These are phyloP conservation scores for Patagioenas fasciata DNA, from an alignment of 2,113 vertebrate species.

Conservation along the genomic window DNA sequence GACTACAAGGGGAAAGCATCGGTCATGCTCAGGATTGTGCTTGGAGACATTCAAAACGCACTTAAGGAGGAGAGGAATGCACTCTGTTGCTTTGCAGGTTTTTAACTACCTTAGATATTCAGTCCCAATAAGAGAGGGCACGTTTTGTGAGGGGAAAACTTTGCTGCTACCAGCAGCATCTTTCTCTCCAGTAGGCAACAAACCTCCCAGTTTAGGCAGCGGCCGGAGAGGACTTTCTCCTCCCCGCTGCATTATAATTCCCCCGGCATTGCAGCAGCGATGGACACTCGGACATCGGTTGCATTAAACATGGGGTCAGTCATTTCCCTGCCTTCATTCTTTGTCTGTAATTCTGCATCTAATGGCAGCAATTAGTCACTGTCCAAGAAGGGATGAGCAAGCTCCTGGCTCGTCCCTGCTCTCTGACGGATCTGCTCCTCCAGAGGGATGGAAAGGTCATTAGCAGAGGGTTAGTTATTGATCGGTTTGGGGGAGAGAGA, in stretches of 20 bases:
- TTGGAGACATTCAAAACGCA: not conserved
- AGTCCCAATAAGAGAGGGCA: fast-evolving
- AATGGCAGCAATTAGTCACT: constrained; percentile 80
- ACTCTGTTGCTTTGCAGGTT: not conserved
- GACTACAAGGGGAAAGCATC: not conserved
- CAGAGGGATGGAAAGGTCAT: constrained; percentile 68
- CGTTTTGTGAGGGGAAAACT: not conserved
- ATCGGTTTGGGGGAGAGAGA: constrained; percentile 35
- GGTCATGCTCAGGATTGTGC: not conserved
- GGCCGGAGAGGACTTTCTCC: not conserved
- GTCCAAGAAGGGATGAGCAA: constrained; percentile 67
- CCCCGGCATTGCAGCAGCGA: not conserved
- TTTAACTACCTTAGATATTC: not conserved
- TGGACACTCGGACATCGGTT: not conserved
- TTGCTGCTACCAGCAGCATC: not conserved
- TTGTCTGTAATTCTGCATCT: constrained; percentile 64
- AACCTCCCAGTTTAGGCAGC: not conserved
- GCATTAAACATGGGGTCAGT: constrained; percentile 35
- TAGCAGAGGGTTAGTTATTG: constrained; percentile 70
- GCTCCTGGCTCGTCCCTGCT: constrained; percentile 31
- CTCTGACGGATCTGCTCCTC: constrained; percentile 55
- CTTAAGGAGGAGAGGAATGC: not conserved
- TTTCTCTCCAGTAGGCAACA: not conserved
- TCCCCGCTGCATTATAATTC: constrained; percentile 5
- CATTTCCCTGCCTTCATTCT: constrained; percentile 37